A percentile compares a stretch with the other conserved stretches of the same genome.
Conservation (phyloP, 2,113 vertebrate genomes). For the Dromas ardeola region DNA sequence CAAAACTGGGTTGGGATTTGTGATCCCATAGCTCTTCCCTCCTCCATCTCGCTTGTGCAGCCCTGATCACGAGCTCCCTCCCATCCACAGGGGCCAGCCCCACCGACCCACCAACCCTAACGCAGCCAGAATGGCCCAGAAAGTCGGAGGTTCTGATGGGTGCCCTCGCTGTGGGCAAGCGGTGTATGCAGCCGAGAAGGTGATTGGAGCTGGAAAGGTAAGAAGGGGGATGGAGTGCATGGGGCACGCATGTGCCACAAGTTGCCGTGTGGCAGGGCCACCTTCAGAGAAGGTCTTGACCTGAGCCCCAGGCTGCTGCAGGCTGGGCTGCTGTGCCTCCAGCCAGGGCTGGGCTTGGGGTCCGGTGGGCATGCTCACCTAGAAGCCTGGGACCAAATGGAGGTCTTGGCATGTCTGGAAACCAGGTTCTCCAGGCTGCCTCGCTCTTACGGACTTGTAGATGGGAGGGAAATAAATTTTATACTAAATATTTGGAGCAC, state of each 20-base stretch:
- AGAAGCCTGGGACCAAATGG: background rate
- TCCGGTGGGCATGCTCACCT: rapidly evolving
- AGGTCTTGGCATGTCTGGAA: background rate
- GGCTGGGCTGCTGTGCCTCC: background rate
- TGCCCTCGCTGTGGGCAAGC: constrained; percentile 90
- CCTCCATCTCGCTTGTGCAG: background rate
- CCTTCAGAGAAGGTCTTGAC: background rate
- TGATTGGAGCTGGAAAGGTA: constrained; percentile 92
- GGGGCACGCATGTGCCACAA: rapidly evolving
- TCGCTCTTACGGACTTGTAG: background rate
- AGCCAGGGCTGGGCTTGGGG: background rate
- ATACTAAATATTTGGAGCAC: background rate
- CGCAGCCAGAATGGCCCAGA: constrained; percentile 85
- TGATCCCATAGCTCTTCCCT: background rate
- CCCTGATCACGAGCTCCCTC: background rate
- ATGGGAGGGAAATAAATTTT: background rate
- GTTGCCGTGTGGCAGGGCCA: background rate
- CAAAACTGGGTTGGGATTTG: background rate
- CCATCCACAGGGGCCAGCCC: constrained; percentile 57
- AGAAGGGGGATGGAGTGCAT: background rate
- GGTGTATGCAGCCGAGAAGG: constrained; percentile 93
- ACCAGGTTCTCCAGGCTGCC: background rate
- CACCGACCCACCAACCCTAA: constrained; percentile 86
- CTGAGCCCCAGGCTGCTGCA: background rate
- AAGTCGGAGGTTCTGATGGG: constrained; percentile 83